Conservation (phyloP, 1,140 invertebrate genomes). For the Drosophila tristis region DNA sequence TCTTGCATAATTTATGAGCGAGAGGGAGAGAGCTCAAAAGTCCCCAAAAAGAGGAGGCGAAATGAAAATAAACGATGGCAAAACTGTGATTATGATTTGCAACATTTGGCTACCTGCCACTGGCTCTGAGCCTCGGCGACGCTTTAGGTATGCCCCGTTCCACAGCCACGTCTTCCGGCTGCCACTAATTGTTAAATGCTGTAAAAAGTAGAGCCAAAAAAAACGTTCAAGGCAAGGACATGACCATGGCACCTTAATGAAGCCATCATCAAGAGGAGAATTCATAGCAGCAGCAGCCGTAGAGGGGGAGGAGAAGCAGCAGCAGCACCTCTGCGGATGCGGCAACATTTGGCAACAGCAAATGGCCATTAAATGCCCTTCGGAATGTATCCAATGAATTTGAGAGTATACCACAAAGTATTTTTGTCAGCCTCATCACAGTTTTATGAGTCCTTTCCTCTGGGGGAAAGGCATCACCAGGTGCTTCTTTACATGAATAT, state of each 20-base stretch:
- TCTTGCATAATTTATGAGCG: slow-evolving; percentile 67
- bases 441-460: slow-evolving; percentile 28
- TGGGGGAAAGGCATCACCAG: too few relatives aligned
- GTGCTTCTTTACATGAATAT: too few relatives aligned
- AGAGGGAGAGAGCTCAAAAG: slow-evolving; percentile 4
- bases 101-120: slow-evolving; percentile 12
- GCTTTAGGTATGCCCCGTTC: neutral
- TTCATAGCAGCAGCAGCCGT: too few relatives aligned
- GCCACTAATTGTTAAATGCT: slow-evolving; percentile 67
- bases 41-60: slow-evolving; percentile 2
- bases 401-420: slow-evolving; percentile 44
- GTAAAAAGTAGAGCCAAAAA: slow-evolving; percentile 19
- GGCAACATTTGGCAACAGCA: slow-evolving; percentile 51
- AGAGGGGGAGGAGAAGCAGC: neutral
- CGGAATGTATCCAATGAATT: slow-evolving; percentile 70
- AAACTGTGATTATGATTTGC: slow-evolving; percentile 48
- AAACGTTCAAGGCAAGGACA: slow-evolving; percentile 6
- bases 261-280: slow-evolving; percentile 3
- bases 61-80: slow-evolving; percentile 44
- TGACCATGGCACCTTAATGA: slow-evolving; percentile 41
- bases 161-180: slow-evolving; percentile 12
- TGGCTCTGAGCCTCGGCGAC: neutral
- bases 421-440: slow-evolving; percentile 45
- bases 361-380: slow-evolving; percentile 52
- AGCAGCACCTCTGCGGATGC: neutral